phyloP scores from a whole-genome alignment of 2,797 vertebrate genomes.

The Ctenochaetus hawaiiensis region DNA sequence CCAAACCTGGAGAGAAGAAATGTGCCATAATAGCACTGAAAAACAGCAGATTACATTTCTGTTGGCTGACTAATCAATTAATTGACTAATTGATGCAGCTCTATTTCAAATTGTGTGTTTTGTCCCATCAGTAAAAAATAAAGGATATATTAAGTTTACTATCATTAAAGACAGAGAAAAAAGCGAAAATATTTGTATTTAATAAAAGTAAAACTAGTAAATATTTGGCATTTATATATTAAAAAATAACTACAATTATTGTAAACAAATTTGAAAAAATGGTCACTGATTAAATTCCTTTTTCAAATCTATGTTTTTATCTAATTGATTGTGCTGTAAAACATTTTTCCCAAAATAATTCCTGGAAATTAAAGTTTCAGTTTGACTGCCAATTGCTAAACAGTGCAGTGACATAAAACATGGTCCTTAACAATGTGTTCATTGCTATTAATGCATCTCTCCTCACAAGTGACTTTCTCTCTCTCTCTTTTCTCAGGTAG shows the following conservation, averaged over 20 bases:
- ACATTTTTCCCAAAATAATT: background rate
- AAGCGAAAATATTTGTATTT: background rate
- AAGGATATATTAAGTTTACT: background rate
- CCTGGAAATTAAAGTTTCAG: background rate
- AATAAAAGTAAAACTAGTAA: too few relatives aligned
- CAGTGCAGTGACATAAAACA: too few relatives aligned
- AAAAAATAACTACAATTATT: background rate
- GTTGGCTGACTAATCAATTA: background rate
- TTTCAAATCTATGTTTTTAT: background rate
- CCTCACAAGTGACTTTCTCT: background rate
- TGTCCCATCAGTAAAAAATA: background rate
- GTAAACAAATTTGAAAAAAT: background rate
- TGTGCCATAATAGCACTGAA: background rate
- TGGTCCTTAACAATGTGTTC: too few relatives aligned
- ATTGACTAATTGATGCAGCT: background rate
- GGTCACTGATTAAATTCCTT: background rate
- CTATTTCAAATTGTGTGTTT: background rate
- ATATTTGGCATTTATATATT: background rate
- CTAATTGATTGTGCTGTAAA: background rate
- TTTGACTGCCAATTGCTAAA: too few relatives aligned
- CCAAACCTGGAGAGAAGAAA: background rate
- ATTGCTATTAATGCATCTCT: background rate
- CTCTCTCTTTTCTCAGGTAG: conserved; percentile 80
- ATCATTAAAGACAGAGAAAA: background rate
- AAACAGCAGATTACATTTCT: background rate